Base-by-base conservation (phyloP, 2,797 vertebrate species). In the Lophotriccus pileatus region DNA sequence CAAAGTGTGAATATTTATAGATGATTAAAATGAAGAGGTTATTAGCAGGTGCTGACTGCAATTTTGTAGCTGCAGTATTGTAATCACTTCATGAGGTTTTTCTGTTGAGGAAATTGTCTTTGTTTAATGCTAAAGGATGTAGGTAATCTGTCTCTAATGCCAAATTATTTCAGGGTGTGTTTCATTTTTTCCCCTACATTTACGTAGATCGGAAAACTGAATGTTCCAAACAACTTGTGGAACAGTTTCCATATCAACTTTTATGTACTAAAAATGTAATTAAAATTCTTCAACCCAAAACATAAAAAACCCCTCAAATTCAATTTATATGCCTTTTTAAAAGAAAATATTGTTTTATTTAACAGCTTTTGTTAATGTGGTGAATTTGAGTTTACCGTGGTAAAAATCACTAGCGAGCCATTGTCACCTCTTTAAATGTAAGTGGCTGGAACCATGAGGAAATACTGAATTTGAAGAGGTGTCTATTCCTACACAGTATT, bases 201-300 rank as follows among this genome's bases (percentile, higher is more conserved):
- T 98, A 97, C 98, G 97, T 96, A 97, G 94, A 74, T 96, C 23
- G 98, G 98, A 98, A 98, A 98, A 98, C 93, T 41, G 56, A 97
- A 95, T 97, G 97, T 98, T 98, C 98, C 97, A 97, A 98, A 97
- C 89, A 96, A 93, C 75, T 97, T 59, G 41, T 96, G 97, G 92
- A 97, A 97, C 96, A 86, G 78, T 92, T 98, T 97, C 95, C 93
- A 81, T 70, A 91, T 92, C 60, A 95, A 84, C 49, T 87, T 95
- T 81, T 89, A 96, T 95, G 89, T 94, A 70, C 66, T 82, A 87
- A 87, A 96, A 95, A 90, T 91, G 50, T 67, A 96, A 86, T 96
- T 91, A 87, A 94, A 80, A 49, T 52, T 36, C 70, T 93, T 94
- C 74, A 78, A 69, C 64, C 28, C 56, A 64, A 76, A 87, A 53